phyloP scores from a whole-genome alignment of 2,888 invertebrate species.

The Epirrita christyi region DNA sequence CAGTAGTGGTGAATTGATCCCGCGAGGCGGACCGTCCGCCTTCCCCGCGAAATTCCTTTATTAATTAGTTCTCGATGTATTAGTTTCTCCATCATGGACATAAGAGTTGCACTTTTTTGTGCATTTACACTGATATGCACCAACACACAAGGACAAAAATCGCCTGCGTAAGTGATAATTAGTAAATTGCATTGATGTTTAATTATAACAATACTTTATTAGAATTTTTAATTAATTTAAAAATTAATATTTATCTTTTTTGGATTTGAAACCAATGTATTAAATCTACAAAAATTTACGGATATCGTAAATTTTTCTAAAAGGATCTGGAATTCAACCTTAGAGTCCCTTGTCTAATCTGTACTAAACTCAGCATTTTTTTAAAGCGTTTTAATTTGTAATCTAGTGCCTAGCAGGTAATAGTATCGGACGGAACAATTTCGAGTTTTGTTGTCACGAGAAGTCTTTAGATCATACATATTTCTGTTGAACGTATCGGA shows the following conservation, averaged over 20 bases:
- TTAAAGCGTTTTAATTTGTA: too few relatives aligned
- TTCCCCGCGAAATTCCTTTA: constrained; percentile 44
- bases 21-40: constrained; percentile 68
- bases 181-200: too few relatives aligned
- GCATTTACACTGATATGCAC: constrained; percentile 52
- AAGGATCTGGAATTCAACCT: too few relatives aligned
- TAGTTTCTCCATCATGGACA: constrained; percentile 62
- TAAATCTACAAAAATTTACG: too few relatives aligned
- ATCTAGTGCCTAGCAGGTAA: too few relatives aligned
- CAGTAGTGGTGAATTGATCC: constrained; percentile 69
- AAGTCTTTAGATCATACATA: constrained; percentile 6
- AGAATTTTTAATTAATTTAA: too few relatives aligned
- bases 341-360: too few relatives aligned
- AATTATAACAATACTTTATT: background rate
- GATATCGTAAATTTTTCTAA: too few relatives aligned
- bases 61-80: constrained; percentile 53
- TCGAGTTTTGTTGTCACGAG: background rate
- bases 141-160: constrained; percentile 62
- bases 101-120: constrained; percentile 57
- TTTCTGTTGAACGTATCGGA: constrained; percentile 11
- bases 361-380: too few relatives aligned
- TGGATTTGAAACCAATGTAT: background rate
- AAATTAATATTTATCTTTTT: background rate
- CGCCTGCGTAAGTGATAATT: constrained; percentile 56
- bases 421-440: too few relatives aligned